phyloP scores from a whole-genome alignment of 2,113 vertebrate genomes.

The Chiloscyllium plagiosum region DNA sequence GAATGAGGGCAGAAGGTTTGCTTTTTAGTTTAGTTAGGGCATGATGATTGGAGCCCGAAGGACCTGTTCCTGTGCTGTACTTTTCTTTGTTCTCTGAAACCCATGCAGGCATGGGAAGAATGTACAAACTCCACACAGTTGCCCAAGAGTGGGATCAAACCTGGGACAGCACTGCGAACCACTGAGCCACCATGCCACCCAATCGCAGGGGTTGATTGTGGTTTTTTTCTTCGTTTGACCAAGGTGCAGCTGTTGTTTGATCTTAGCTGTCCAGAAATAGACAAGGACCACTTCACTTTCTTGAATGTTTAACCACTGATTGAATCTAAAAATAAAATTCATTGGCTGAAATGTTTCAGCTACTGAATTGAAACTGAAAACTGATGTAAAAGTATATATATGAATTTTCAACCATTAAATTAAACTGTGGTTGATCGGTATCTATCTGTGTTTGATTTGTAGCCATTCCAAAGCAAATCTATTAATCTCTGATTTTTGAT shows the following conservation, averaged over 20 bases:
- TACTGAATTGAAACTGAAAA: background rate
- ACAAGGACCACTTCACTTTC: background rate
- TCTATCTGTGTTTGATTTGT: background rate
- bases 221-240: background rate
- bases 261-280: background rate
- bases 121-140: too few species aligned
- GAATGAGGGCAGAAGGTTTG: too few species aligned
- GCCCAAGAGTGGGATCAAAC: too few species aligned
- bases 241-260: background rate
- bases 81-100: too few species aligned
- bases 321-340: background rate
- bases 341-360: background rate
- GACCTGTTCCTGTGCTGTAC: too few species aligned
- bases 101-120: too few species aligned
- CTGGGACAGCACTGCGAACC: too few species aligned
- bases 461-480: background rate
- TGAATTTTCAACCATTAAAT: background rate
- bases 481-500: background rate
- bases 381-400: background rate
- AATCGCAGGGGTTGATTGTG: background rate
- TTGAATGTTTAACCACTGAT: background rate
- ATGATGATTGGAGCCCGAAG: too few species aligned
- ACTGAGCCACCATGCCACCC: too few species aligned
- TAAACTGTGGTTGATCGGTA: background rate
- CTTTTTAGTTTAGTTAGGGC: too few species aligned